These are phyloP conservation scores for Caenorhabditis doughertyi DNA, from an alignment of 2,888 invertebrate genomes.

Conservation along the genomic window DNA sequence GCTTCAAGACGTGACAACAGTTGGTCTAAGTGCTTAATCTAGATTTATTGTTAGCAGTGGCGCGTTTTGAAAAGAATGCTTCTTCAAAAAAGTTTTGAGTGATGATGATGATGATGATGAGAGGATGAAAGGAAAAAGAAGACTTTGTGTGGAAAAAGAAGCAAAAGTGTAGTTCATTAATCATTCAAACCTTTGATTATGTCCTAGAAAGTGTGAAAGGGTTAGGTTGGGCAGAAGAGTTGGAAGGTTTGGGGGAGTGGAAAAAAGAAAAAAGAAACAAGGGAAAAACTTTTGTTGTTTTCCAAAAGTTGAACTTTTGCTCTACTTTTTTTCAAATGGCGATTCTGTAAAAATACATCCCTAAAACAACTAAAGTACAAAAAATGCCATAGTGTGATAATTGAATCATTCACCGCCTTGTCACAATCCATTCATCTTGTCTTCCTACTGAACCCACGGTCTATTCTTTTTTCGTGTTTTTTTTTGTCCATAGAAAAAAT, in stretches of 20 bases:
- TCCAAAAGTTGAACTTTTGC: not conserved
- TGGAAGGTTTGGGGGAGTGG: conserved; percentile 10
- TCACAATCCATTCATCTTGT: conserved; percentile 48
- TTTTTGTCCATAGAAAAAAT: conserved; percentile 24
- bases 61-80: conserved; percentile 41
- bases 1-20: conserved; percentile 58
- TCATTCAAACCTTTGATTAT: conserved; percentile 51
- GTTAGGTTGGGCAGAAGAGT: conserved; percentile 5
- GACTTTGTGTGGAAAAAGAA: not conserved
- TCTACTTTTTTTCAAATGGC: not conserved
- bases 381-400: conserved; percentile 32
- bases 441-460: not conserved
- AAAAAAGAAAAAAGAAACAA: not conserved
- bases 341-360: not conserved
- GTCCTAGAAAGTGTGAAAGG: conserved; percentile 25
- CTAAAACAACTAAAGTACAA: not conserved
- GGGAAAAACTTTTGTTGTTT: not conserved
- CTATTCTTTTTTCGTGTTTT: conserved; percentile 14
- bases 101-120: conserved; percentile 51
- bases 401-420: conserved; percentile 41
- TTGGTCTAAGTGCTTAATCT: conserved; percentile 62
- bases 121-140: conserved; percentile 20
- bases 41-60: conserved; percentile 56
- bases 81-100: conserved; percentile 44
- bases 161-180: conserved; percentile 40